phyloP scores from a whole-genome alignment of 2,888 invertebrate species.

The Erpobdella octoculata region DNA sequence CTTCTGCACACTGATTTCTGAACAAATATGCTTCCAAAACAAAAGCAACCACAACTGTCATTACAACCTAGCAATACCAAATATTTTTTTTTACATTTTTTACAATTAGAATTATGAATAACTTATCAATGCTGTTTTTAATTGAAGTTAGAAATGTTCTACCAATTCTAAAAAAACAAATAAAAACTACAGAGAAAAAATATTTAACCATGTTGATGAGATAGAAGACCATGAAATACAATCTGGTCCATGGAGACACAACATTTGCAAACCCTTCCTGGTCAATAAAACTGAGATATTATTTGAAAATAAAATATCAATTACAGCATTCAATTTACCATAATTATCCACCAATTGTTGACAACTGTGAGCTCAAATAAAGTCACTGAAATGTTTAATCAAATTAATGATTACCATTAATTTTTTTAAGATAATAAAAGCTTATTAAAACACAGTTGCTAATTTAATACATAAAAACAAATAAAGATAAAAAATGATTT shows the following conservation, averaged over 20 bases:
- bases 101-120: no score
- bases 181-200: neutral
- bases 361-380: constrained; percentile 81
- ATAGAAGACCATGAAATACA: constrained; percentile 83
- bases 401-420: neutral
- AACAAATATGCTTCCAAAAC: constrained; percentile 80
- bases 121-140: no score
- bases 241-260: constrained; percentile 63
- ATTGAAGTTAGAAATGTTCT: no score
- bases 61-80: constrained; percentile 56
- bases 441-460: no score
- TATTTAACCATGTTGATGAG: constrained; percentile 70
- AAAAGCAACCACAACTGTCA: constrained; percentile 80
- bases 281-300: no score
- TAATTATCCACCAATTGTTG: constrained; percentile 80
- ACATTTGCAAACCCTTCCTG: constrained; percentile 59
- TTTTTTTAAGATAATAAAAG: no score
- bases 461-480: no score
- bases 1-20: constrained; percentile 73
- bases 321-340: constrained; percentile 58
- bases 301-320: constrained; percentile 27
- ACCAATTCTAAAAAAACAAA: no score
- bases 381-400: constrained; percentile 58
- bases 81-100: no score
- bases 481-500: no score